Percentiles rank a stretch among this genome's conserved stretches.
These are phyloP conservation scores for Lypha dubia DNA, from an alignment of 2,888 invertebrate genomes.

Conservation along the genomic window DNA sequence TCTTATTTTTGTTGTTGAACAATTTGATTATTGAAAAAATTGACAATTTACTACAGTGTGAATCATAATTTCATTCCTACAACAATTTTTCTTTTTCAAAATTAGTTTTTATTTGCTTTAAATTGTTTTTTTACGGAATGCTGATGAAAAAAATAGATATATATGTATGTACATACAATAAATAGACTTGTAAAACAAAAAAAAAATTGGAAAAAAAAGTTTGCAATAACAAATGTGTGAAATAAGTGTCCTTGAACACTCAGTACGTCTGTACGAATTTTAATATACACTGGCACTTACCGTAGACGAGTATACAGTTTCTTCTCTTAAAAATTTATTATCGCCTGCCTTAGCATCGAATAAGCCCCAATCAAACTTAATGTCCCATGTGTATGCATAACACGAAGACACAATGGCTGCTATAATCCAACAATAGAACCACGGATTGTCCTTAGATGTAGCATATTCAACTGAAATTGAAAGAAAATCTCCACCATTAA, in stretches of 20 bases:
- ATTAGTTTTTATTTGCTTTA: constrained; percentile 48
- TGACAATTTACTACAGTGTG: not conserved
- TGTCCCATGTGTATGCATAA: constrained; percentile 93
- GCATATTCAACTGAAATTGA: constrained; percentile 77
- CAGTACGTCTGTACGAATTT: not conserved
- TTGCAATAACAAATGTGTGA: constrained; percentile 7
- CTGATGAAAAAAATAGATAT: not conserved
- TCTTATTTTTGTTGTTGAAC: too few species aligned
- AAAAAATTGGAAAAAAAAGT: not conserved
- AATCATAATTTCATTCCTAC: not conserved
- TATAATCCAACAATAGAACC: constrained; percentile 88
- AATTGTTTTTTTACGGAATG: not conserved
- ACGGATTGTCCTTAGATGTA: constrained; percentile 86
- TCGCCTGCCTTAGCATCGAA: constrained; percentile 90
- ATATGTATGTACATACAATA: too few species aligned
- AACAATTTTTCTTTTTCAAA: constrained; percentile 34
- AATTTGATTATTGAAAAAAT: too few species aligned
- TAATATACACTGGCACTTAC: constrained; percentile 84
- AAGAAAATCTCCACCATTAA: constrained; percentile 15
- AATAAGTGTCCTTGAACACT: constrained; percentile 1
- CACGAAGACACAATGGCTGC: constrained; percentile 88
- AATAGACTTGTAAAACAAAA: constrained; percentile 3
- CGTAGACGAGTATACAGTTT: constrained; percentile 90
- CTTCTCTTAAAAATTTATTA: constrained; percentile 89
- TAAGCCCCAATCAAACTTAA: constrained; percentile 95